Evolutionary conservation across 1,140 invertebrate genomes (phyloP).

Genomic region (Stenopsyche tienmushanensis): DNA sequence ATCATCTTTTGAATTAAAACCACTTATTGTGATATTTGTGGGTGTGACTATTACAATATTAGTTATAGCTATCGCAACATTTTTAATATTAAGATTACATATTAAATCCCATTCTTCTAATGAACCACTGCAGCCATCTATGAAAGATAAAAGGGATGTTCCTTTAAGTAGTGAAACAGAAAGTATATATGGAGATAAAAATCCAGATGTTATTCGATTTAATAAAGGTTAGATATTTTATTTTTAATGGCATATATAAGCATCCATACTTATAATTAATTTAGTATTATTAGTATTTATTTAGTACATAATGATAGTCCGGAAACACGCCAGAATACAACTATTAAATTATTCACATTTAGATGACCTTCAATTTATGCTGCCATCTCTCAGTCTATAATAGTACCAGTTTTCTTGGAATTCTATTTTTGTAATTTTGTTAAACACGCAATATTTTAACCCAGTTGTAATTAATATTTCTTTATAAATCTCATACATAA

Average conservation of each 20-base stretch:
- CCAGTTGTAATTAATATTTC: no score
- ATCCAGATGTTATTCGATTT: slow-evolving; percentile 75
- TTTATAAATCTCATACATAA: no score
- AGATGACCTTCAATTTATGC: no score
- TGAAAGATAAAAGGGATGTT: slow-evolving; percentile 32
- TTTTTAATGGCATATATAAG: not conserved
- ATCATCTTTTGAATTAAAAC: slow-evolving; percentile 21
- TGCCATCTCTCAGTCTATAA: no score
- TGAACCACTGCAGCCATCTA: slow-evolving; percentile 18
- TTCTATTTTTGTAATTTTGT: no score
- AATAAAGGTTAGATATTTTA: slow-evolving; percentile 66
- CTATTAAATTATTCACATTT: no score
- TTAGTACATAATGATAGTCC: slow-evolving; percentile 3
- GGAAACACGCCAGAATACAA: no score
- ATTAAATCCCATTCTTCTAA: slow-evolving; percentile 19
- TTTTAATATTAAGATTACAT: slow-evolving; percentile 16
- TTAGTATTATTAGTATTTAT: no score
- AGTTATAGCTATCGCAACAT: slow-evolving; percentile 3
- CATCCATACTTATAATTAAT: no score
- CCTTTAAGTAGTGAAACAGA: slow-evolving; percentile 32
- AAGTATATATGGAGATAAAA: slow-evolving; percentile 65
- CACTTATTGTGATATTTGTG: slow-evolving; percentile 26
- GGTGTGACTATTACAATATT: slow-evolving; percentile 26
- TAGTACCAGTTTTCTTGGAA: no score
- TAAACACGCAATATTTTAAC: no score